phyloP scores from a whole-genome alignment of 2,113 vertebrate genomes.

The Rhombomys opimus region DNA sequence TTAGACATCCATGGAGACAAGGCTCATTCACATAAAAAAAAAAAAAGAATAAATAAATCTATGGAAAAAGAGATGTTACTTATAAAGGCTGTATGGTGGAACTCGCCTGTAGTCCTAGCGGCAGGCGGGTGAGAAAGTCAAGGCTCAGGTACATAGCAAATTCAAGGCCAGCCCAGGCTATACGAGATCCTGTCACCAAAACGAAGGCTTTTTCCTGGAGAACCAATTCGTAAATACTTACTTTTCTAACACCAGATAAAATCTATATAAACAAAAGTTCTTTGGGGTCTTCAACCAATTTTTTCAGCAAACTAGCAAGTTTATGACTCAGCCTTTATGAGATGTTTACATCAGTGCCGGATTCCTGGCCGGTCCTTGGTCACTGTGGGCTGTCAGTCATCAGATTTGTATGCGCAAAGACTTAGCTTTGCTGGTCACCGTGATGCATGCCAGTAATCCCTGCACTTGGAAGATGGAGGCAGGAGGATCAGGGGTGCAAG shows the following conservation, averaged over 20 bases:
- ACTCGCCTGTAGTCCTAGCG: neutral
- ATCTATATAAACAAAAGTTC: constrained; percentile 7
- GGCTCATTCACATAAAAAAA: neutral
- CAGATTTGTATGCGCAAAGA: neutral
- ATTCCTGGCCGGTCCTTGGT: neutral
- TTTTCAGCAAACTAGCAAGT: neutral
- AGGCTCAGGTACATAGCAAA: neutral
- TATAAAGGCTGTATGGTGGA: neutral
- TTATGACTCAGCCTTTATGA: neutral
- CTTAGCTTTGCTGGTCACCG: neutral
- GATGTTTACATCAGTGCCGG: neutral
- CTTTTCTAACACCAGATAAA: neutral
- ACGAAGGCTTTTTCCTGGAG: neutral
- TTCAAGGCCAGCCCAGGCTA: neutral
- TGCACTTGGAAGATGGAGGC: neutral
- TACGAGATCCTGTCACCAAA: neutral
- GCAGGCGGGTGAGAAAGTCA: neutral
- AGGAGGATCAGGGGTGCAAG: neutral
- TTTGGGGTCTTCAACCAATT: neutral
- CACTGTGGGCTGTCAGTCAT: neutral
- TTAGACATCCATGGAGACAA: neutral
- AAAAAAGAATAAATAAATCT: neutral
- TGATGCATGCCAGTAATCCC: neutral
- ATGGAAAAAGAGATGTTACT: neutral
- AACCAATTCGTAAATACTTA: neutral